These are phyloP conservation scores for Lochmaea capreae DNA, from an alignment of 2,888 invertebrate genomes.

Conservation along the genomic window DNA sequence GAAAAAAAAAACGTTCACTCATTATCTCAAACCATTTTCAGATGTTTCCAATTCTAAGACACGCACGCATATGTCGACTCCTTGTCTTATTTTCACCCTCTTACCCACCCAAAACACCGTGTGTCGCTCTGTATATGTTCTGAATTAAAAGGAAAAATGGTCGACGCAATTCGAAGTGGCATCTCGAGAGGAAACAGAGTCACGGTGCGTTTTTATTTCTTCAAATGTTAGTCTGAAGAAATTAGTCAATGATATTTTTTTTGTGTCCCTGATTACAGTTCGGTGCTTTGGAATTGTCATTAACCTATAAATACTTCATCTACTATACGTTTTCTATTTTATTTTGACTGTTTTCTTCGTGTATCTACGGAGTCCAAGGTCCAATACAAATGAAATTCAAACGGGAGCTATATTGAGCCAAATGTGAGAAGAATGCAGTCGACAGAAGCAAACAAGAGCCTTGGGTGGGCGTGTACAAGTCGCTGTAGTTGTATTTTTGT, in stretches of 20 bases:
- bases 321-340: too few relatives aligned
- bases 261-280: too few relatives aligned
- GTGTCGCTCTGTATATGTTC: slow-evolving; percentile 8
- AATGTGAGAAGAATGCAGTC: too few relatives aligned
- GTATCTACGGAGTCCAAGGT: too few relatives aligned
- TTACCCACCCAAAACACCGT: neutral
- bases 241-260: neutral
- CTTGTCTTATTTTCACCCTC: slow-evolving; percentile 1
- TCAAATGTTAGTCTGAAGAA: slow-evolving; percentile 7
- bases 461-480: too few relatives aligned
- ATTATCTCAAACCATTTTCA: slow-evolving; percentile 26
- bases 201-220: slow-evolving; percentile 28
- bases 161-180: slow-evolving; percentile 26
- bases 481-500: too few relatives aligned
- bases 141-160: slow-evolving; percentile 33
- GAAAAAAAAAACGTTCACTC: slow-evolving; percentile 1
- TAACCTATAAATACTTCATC: too few relatives aligned
- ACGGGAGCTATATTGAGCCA: too few relatives aligned
- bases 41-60: slow-evolving; percentile 25
- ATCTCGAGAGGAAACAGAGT: slow-evolving; percentile 29
- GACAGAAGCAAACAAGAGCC: too few relatives aligned
- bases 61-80: slow-evolving; percentile 1
- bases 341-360: too few relatives aligned
- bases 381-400: too few relatives aligned
- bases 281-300: too few relatives aligned